Base-by-base conservation (phyloP, 1,140 invertebrate species). In the Protaetia brevitarsis region DNA sequence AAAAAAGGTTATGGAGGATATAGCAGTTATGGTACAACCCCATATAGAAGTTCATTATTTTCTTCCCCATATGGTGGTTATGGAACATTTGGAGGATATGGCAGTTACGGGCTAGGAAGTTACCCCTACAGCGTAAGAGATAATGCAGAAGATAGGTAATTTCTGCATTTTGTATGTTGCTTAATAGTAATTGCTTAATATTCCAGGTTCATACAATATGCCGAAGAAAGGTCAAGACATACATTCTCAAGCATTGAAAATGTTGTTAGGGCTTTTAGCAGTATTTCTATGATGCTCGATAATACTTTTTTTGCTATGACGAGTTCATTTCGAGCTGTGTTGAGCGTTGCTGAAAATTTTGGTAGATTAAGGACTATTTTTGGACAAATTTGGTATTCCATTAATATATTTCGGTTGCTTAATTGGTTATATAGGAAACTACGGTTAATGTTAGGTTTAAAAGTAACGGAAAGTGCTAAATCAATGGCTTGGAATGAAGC, bases 231-330 rank as follows among this genome's bases (percentile, higher is more conserved):
- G 73, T 93, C 94, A 0, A 82, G 94, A 61, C 89, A 90, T 62
- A 92, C 96, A 13, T 98, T 99, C 81, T 89, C 96, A 73, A 96
- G 93, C 11, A 94, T 99, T 71, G 94, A 98, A 81, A 91, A 92
- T 65, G 83, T 98, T 65, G 92, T 98, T 0, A 86, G 89, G 66
- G 93, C 96, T 16, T 93, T 97, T 75, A 89, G 89, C 23, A 96
- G 96, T 56, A 87, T 99, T 7, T 93, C 94, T 21, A 95, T 96
- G 85, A 97, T 99, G 92, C 79, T 98, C 28, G 96, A 98, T 74
- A 97, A 95, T 11, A 97, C 96, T 66, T 97, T 95, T 77, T 90
- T 93, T 79, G 95, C 96, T 16, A 85, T 98, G 71, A 93, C 95
- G 10, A 96, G 90, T 78, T 97, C 96, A 4, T 98, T 98, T 78